Evolutionary conservation across 1,140 invertebrate genomes (phyloP), one percentile per base, ranked within the genome.

Genomic region (Conopomorpha cramerella): DNA sequence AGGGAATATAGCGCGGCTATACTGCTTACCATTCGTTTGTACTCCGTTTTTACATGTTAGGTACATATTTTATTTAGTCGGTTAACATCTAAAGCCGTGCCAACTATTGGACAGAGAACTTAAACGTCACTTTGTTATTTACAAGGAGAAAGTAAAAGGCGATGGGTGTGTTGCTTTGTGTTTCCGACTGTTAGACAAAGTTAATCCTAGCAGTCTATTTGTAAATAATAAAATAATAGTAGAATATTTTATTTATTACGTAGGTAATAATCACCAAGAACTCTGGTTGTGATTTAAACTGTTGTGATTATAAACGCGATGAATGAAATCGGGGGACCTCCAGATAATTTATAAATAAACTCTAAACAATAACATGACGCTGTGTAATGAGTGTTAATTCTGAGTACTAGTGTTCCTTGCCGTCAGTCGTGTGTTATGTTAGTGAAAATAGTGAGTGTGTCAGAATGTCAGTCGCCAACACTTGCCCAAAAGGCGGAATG

Each of bases 401-500:
- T 23, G 19, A 6, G 4, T 23, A 10, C 10, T 23, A 6, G 19
- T 23, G 19, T 23, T n/a, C n/a, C n/a, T n/a, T n/a, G n/a, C n/a
- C n/a, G n/a, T n/a, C n/a, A n/a, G n/a, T n/a, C n/a, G n/a, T n/a
- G n/a, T n/a, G n/a, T n/a, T n/a, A n/a, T n/a, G 19, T 4, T 23
- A 10, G 19, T 23, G 10, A 23, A 23, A 4, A 23, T 23, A 10
- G 19, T 23, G 4, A 23, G 19, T 23, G 19, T 23, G 19, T 10
- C 4, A 23, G 19, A 4, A 23, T 23, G 19, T 4, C 19, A 66
- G 64, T 62, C 41, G 51, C 62, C 28, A 60, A n/a, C n/a, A n/a
- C 68, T 43, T 76, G 71, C 51, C 55, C 64, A 48, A 74, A 70
- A 51, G 67, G 72, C 54, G 76, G 74, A 48, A 78, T 79, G 65